Percentiles rank a stretch among this genome's conserved stretches.
Evolutionary conservation across 2,888 invertebrate genomes (phyloP).

Genomic region (Chymomyza procnemis): DNA sequence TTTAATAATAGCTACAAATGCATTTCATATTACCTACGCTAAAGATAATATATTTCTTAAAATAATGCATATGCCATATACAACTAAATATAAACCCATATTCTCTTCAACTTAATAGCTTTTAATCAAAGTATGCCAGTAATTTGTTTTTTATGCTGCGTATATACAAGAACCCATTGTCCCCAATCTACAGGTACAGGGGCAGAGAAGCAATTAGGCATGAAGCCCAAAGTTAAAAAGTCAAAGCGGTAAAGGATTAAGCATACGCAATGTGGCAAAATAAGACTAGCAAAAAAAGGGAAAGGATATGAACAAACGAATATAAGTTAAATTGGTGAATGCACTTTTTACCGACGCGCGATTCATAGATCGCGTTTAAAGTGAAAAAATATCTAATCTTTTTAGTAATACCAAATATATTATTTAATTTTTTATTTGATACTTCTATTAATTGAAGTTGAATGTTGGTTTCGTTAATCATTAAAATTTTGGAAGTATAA

Average conservation of each 20-base stretch:
- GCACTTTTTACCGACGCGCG: no score
- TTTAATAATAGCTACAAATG: no score
- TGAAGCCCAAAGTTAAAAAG: constrained; percentile 56
- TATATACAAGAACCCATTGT: background rate
- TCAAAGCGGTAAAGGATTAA: constrained; percentile 27
- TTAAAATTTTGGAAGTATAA: no score
- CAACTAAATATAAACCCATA: background rate
- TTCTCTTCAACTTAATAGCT: background rate
- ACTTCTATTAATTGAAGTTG: no score
- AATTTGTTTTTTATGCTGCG: background rate
- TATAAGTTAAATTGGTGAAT: background rate
- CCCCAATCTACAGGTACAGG: constrained; percentile 14
- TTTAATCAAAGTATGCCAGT: background rate
- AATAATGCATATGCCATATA: background rate
- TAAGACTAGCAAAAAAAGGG: background rate
- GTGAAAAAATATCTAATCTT: no score
- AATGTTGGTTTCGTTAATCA: no score
- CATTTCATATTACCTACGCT: background rate
- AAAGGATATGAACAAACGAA: background rate
- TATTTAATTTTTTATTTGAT: no score
- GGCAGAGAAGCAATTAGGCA: constrained; percentile 60
- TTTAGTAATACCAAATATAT: no score
- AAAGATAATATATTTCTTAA: background rate
- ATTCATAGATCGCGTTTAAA: no score
- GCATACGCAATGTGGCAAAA: background rate